phyloP scores from a whole-genome alignment of 2,113 vertebrate genomes.

The Abramis brama region DNA sequence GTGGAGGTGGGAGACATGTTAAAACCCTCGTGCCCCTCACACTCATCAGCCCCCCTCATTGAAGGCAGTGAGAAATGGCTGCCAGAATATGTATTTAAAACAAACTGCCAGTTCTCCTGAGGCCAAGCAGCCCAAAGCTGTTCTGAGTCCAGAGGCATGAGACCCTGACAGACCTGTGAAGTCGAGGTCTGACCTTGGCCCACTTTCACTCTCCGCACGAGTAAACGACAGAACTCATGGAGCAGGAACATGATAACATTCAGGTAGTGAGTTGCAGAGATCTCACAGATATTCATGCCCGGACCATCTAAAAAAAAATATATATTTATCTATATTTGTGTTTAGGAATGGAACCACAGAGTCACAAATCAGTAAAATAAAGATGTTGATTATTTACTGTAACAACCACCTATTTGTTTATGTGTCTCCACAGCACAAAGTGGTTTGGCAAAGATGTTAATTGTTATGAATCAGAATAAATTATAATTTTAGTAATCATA shows the following conservation, averaged over 20 bases:
- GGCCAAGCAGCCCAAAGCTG: slow-evolving; percentile 19
- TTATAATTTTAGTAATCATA: too few species aligned
- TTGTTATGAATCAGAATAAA: too few species aligned
- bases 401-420: too few species aligned
- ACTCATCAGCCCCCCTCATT: slow-evolving; percentile 14
- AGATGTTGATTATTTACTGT: too few species aligned
- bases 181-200: slow-evolving; percentile 41
- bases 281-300: background rate
- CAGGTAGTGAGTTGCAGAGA: background rate
- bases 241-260: background rate
- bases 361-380: too few species aligned
- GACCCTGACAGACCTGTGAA: slow-evolving; percentile 38
- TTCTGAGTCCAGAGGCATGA: background rate
- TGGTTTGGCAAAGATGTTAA: too few species aligned
- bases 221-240: slow-evolving; percentile 1
- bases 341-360: too few species aligned
- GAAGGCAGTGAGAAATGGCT: slow-evolving; percentile 3
- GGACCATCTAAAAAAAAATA: background rate
- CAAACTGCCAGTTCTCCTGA: slow-evolving; percentile 16
- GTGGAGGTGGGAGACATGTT: slow-evolving; percentile 46
- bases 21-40: background rate
- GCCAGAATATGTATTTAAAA: slow-evolving; percentile 41
- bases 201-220: slow-evolving; percentile 11
- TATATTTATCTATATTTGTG: too few species aligned
- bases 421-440: too few species aligned